A percentile compares a stretch with the other conserved stretches of the same genome.
These are phyloP conservation scores for Periphyllus acericola DNA, from an alignment of 2,888 invertebrate genomes.

Conservation along the genomic window DNA sequence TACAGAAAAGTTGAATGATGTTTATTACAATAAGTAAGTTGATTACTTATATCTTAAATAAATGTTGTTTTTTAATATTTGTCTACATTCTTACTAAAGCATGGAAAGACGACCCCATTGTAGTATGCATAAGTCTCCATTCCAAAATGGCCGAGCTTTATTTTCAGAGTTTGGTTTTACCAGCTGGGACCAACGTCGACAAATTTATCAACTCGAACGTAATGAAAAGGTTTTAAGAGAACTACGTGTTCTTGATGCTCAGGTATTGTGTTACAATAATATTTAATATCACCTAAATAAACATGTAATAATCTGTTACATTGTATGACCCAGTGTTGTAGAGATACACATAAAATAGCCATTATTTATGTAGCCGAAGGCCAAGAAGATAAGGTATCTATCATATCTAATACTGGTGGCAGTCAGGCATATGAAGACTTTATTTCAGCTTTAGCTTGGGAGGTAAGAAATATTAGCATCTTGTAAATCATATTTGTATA, in stretches of 20 bases:
- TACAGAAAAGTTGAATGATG: conserved; percentile 66
- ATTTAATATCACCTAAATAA: background rate
- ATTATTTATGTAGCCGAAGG: conserved; percentile 98
- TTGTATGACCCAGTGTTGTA: conserved; percentile 72
- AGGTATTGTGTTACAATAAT: conserved; percentile 69
- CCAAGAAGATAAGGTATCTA: conserved; percentile 95
- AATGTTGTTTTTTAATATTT: conserved; percentile 41
- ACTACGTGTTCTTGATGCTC: conserved; percentile 90
- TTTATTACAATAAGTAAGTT: conserved; percentile 6
- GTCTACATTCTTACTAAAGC: conserved; percentile 9
- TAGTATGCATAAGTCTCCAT: conserved; percentile 69
- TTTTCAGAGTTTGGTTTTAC: conserved; percentile 91
- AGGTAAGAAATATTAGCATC: conserved; percentile 67
- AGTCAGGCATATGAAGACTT: conserved; percentile 93
- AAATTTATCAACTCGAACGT: conserved; percentile 86
- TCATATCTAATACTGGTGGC: conserved; percentile 88
- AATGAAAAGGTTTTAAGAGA: conserved; percentile 90
- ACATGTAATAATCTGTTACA: conserved; percentile 8
- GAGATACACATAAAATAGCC: conserved; percentile 96
- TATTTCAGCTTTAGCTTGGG: conserved; percentile 79
- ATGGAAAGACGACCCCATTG: conserved; percentile 59
- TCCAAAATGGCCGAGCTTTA: conserved; percentile 87
- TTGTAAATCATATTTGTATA: background rate
- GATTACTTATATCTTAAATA: conserved; percentile 37
- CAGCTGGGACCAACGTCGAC: conserved; percentile 87